Evolutionary conservation across 2,797 vertebrate species (phyloP), one percentile per base, ranked within the genome.

Genomic region (Champsocephalus esox): DNA sequence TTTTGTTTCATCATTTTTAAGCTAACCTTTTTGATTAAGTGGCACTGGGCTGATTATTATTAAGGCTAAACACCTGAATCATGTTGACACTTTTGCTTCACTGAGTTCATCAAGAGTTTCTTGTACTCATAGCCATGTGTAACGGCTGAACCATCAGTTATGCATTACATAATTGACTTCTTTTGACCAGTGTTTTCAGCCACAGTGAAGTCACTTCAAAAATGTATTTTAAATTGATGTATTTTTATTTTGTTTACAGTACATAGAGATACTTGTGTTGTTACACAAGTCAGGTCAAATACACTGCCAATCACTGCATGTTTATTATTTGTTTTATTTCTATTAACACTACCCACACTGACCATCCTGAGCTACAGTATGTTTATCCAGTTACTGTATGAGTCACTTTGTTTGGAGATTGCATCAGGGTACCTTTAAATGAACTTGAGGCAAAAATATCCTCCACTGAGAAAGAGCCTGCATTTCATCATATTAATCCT

Each of bases 351-450:
- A 4, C 43, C 13, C 16, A 2, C 8, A 14, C 9, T 16, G 62
- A 19, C 14, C 28, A 46, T 12, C 4, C 64, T 24, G 34, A 38
- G 8, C 34, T 56, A 12, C 28, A 12, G 16, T 11, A 16, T 56
- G 49, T 17, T 63, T 13, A 45, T 41, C 24, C 21, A 43, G 5
- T 54, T 13, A 10, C 64, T 50, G 19, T 64, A 19, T 51, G 34
- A 28, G 51, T 38, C 60, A 21, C 50, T 62, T 56, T 61, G 21
- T 61, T 64, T 41, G 56, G 1, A 24, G 65, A 55, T 58, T 73
- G 73, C 73, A 63, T 70, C 54, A 69, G 51, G 13, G 28, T 59
- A 17, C 21, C 21, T 11, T 41, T 34, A 34, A 8, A 17, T 59
- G 32, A 65, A 51, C 43, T 32, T 19, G 4, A 73, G 43, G 55